These are phyloP conservation scores for Bambusicola thoracicus DNA, from an alignment of 2,113 vertebrate species.

Conservation along the genomic window DNA sequence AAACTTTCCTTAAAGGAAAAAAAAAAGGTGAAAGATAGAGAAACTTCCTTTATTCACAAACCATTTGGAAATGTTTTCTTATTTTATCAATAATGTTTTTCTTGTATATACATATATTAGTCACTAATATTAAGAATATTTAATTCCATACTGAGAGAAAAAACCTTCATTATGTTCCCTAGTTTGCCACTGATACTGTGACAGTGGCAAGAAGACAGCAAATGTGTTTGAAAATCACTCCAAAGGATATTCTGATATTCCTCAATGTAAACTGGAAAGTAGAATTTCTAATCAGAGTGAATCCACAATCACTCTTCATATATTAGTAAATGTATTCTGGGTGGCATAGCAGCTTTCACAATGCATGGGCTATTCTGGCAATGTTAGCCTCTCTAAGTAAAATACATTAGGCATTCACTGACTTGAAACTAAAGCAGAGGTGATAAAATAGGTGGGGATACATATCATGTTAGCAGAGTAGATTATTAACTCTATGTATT, in stretches of 20 bases:
- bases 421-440: too few relatives aligned
- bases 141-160: not conserved
- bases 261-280: not conserved
- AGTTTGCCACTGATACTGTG: not conserved
- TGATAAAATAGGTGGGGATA: too few relatives aligned
- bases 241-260: not conserved
- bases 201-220: accelerated
- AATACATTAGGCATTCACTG: too few relatives aligned
- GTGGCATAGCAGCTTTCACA: too few relatives aligned
- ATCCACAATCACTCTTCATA: too few relatives aligned
- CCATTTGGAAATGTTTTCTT: not conserved
- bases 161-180: not conserved
- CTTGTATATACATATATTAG: accelerated
- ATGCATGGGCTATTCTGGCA: too few relatives aligned
- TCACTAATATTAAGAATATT: not conserved
- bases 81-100: not conserved
- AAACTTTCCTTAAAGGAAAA: not conserved
- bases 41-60: not conserved
- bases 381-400: too few relatives aligned
- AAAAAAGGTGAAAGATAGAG: not conserved
- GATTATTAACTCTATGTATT: too few relatives aligned
- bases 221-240: not conserved
- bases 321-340: too few relatives aligned
- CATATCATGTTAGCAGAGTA: too few relatives aligned
- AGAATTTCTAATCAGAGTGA: not conserved